Evolutionary conservation across 2,113 vertebrate species (phyloP).

Genomic region (Chelonoidis abingdonii): DNA sequence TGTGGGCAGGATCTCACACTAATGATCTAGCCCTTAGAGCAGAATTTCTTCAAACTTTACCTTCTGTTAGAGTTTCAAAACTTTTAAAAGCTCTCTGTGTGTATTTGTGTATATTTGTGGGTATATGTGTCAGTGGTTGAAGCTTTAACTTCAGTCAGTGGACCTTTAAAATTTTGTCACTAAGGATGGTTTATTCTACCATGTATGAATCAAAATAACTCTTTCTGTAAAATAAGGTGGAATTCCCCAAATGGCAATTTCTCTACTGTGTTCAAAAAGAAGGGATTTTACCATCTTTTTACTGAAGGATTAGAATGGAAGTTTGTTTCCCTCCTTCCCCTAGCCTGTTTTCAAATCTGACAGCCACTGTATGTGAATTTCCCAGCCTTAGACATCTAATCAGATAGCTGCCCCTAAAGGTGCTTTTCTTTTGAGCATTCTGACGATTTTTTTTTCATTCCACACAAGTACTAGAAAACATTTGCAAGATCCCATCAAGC

Average conservation of each 20-base stretch:
- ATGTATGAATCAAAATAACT: neutral
- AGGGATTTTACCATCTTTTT: neutral
- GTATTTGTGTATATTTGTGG: neutral
- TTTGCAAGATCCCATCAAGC: slow-evolving; percentile 10
- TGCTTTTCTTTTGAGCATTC: neutral
- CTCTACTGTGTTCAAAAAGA: neutral
- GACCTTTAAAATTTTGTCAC: neutral
- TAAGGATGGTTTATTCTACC: neutral
- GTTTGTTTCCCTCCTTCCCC: neutral
- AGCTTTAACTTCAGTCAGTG: neutral
- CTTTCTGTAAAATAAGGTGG: neutral
- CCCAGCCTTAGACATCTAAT: neutral
- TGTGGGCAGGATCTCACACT: neutral
- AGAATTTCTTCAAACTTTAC: neutral
- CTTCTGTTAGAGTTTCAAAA: neutral
- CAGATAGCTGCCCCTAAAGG: neutral
- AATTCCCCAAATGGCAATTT: neutral
- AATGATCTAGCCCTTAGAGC: neutral
- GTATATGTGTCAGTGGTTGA: neutral
- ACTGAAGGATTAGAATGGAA: neutral
- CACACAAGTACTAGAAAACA: neutral
- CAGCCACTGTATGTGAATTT: neutral
- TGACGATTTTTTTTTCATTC: neutral
- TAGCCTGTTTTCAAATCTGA: neutral
- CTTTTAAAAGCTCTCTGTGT: neutral